These are phyloP conservation scores for Benitochromis conjunctus DNA, from an alignment of 2,113 vertebrate species.

Conservation along the genomic window DNA sequence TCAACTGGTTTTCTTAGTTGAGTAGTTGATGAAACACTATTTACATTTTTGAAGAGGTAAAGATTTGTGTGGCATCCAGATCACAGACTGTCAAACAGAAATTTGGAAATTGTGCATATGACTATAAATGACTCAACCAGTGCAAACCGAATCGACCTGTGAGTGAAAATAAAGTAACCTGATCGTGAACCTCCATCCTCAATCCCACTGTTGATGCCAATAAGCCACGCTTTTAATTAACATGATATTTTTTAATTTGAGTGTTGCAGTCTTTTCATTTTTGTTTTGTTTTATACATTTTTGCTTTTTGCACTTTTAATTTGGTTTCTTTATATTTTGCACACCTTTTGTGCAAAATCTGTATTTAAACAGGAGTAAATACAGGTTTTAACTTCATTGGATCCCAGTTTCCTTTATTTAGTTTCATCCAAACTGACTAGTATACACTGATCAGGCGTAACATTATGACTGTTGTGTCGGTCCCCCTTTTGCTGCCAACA, in stretches of 20 bases:
- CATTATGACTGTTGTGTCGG: not conserved
- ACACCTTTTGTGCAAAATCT: not conserved
- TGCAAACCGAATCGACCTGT: not conserved
- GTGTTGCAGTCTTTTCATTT: accelerated
- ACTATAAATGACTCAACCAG: accelerated
- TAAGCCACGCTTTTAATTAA: not conserved
- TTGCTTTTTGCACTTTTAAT: not conserved
- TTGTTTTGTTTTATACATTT: not conserved
- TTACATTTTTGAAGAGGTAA: not conserved
- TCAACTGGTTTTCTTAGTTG: not conserved
- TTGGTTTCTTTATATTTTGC: not conserved
- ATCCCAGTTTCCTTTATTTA: not conserved
- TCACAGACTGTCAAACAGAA: not conserved
- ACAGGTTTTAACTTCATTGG: not conserved
- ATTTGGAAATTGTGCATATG: not conserved
- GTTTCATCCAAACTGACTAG: not conserved
- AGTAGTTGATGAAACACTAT: not conserved
- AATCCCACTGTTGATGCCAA: not conserved
- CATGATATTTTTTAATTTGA: not conserved
- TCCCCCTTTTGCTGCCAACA: not conserved
- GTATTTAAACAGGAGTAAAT: not conserved
- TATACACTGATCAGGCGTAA: not conserved
- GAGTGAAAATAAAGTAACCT: not conserved
- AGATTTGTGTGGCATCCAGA: not conserved
- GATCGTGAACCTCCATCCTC: accelerated